A percentile compares a stretch with the other conserved stretches of the same genome.
Conservation (phyloP, 64 coral and sea anemone genomes). For the Dendrophyllia cribrosa region DNA sequence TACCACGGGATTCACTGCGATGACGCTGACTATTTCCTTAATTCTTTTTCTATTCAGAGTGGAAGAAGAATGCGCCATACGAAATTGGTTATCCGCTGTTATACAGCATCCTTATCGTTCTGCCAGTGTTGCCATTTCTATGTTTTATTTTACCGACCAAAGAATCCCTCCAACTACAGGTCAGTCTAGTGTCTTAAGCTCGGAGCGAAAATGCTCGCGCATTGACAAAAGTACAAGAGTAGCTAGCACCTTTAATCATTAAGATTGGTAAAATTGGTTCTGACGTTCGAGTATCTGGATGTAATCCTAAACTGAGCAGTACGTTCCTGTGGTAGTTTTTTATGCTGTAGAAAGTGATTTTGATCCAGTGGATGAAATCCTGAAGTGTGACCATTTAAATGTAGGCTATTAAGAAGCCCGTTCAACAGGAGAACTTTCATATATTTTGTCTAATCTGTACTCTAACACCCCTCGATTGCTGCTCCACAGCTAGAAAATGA, state of each 20-base stretch:
- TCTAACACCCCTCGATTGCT: background rate
- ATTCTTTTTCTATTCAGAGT: slow-evolving; percentile 8
- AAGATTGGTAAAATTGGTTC: no score
- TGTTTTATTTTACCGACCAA: background rate
- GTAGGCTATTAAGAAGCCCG: no score
- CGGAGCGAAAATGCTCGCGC: no score
- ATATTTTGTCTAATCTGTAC: background rate
- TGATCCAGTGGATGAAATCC: no score
- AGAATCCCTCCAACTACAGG: background rate
- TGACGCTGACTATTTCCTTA: background rate
- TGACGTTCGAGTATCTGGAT: no score
- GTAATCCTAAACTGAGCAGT: background rate
- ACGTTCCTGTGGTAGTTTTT: background rate
- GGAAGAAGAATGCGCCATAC: slow-evolving; percentile 17
- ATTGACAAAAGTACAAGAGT: no score
- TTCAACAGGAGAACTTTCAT: background rate
- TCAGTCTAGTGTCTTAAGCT: background rate
- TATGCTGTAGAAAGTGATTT: no score
- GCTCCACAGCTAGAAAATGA: background rate
- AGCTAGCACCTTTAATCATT: no score
- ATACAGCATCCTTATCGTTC: background rate
- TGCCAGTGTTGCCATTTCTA: background rate
- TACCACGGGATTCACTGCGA: no score
- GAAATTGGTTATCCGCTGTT: slow-evolving; percentile 29
- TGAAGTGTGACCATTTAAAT: no score